phyloP scores from a whole-genome alignment of 2,113 vertebrate genomes.

The Opisthocomus hoazin region DNA sequence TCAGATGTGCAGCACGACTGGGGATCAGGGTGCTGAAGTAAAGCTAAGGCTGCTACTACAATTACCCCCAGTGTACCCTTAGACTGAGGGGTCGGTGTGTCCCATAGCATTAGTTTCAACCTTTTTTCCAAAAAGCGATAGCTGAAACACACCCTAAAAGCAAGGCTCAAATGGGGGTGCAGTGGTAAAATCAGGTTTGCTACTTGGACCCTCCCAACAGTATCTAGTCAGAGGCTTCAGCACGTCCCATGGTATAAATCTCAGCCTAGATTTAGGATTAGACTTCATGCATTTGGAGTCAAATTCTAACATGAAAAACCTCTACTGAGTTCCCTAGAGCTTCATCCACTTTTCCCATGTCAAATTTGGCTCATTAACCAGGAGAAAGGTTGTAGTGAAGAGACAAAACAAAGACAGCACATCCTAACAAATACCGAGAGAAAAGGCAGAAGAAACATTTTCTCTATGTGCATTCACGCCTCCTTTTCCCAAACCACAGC shows the following conservation, averaged over 20 bases:
- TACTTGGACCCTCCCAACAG: neutral
- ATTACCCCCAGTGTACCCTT: neutral
- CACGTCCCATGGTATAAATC: neutral
- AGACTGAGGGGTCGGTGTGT: neutral
- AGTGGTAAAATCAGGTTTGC: neutral
- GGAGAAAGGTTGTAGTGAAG: neutral
- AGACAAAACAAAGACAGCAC: neutral
- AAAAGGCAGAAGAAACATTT: neutral
- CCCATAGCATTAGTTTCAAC: neutral
- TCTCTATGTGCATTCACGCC: neutral
- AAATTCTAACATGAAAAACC: neutral
- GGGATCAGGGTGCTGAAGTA: neutral
- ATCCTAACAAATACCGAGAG: neutral
- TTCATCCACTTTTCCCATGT: neutral
- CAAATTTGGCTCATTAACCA: neutral
- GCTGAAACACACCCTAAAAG: neutral
- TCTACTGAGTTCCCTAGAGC: slow-evolving; percentile 26
- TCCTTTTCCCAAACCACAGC: neutral
- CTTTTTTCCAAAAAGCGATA: neutral
- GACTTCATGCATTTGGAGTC: neutral
- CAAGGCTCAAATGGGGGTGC: neutral
- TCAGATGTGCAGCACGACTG: neutral
- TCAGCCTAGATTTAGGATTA: neutral
- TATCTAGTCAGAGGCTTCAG: neutral
- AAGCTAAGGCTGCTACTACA: neutral